phyloP scores from a whole-genome alignment of 30 jellyfish, hydroid and myxozoan species.

The Aurelia sp. region DNA sequence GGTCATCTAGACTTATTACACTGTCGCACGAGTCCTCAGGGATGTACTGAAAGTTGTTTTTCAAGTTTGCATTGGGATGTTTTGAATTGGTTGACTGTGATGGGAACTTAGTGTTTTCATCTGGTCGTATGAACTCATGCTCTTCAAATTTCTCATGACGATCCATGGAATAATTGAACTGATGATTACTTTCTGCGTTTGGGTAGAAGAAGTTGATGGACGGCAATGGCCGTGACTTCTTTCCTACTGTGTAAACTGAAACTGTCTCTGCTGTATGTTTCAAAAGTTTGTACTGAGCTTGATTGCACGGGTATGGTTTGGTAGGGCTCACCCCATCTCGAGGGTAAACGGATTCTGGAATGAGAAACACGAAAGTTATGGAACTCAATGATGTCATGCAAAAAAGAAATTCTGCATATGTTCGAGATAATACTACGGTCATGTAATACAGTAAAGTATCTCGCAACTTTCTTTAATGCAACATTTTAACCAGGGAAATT shows the following conservation, averaged over 20 bases:
- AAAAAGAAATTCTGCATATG: too few species aligned
- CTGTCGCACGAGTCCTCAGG: constrained; percentile 87
- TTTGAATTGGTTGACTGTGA: background rate
- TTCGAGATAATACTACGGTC: too few species aligned
- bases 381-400: too few species aligned
- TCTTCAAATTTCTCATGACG: constrained; percentile 55
- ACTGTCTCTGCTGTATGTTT: constrained; percentile 3
- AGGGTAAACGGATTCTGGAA: background rate
- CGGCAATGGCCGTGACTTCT: constrained; percentile 19
- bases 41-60: constrained; percentile 42
- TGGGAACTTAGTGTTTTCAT: constrained; percentile 51
- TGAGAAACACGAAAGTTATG: background rate
- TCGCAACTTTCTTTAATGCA: too few species aligned
- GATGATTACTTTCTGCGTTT: background rate
- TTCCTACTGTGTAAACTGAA: constrained; percentile 6
- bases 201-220: constrained; percentile 40
- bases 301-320: background rate
- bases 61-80: constrained; percentile 7
- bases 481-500: too few species aligned
- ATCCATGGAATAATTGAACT: constrained; percentile 51
- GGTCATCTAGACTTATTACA: constrained; percentile 53
- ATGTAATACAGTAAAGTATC: too few species aligned
- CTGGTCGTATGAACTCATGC: constrained; percentile 64
- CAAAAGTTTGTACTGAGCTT: background rate
- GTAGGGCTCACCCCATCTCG: constrained; percentile 34